Percentiles rank a stretch among this genome's conserved stretches.
These are phyloP conservation scores for Catamblyrhynchus diadema DNA, from an alignment of 2,797 vertebrate genomes.

Conservation along the genomic window DNA sequence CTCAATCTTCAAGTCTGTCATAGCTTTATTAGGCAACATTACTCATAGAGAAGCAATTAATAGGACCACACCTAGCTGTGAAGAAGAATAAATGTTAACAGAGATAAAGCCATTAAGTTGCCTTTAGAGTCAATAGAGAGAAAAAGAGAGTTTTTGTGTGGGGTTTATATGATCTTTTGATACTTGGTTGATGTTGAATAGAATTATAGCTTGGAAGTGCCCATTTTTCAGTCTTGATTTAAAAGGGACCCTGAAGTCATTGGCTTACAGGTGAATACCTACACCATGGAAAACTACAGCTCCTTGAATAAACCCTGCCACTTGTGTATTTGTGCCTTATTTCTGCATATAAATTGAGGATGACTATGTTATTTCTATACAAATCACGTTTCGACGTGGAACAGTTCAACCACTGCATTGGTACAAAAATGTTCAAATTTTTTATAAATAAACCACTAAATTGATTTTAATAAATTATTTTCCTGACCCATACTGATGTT, in stretches of 20 bases:
- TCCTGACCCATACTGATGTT: accelerated
- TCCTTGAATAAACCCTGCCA: background rate
- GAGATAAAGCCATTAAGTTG: background rate
- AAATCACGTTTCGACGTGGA: background rate
- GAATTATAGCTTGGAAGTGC: background rate
- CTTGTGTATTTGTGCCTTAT: background rate
- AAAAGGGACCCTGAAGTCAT: background rate
- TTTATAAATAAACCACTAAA: background rate
- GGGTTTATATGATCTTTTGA: background rate
- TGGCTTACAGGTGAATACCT: background rate
- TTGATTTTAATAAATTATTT: background rate
- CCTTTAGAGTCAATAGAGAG: background rate
- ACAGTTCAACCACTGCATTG: background rate
- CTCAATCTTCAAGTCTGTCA: background rate
- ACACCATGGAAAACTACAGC: accelerated
- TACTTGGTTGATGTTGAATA: background rate
- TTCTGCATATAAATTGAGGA: background rate
- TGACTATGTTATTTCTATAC: background rate
- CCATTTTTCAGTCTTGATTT: background rate
- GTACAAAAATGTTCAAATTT: background rate
- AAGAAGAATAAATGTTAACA: background rate
- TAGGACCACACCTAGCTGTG: background rate
- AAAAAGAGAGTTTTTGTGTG: background rate
- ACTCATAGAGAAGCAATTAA: background rate
- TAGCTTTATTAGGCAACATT: background rate